phyloP scores from a whole-genome alignment of 2,113 vertebrate species.

The Entosphenus tridentatus region DNA sequence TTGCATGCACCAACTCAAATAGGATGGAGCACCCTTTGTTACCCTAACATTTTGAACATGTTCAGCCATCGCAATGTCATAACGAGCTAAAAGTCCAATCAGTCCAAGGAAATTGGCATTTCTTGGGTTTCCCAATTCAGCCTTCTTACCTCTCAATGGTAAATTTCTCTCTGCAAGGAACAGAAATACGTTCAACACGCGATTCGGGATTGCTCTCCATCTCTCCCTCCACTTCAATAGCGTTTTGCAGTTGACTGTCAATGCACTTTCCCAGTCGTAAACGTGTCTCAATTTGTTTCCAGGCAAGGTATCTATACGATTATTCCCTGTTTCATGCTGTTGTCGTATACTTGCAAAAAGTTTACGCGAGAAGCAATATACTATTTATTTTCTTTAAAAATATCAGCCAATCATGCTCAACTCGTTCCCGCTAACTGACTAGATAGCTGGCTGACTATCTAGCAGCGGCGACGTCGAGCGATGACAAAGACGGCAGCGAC shows the following conservation, averaged over 20 bases:
- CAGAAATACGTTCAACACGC: constrained; percentile 9
- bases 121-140: constrained; percentile 8
- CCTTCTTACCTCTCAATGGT: constrained; percentile 9
- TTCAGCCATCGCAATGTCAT: too few species aligned
- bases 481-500: too few species aligned
- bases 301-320: constrained; percentile 10
- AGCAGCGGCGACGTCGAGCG: too few species aligned
- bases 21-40: constrained; percentile 6
- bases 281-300: constrained; percentile 10
- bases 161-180: constrained; percentile 9
- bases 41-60: neutral
- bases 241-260: constrained; percentile 9
- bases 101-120: neutral
- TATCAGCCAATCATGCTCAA: constrained; percentile 5
- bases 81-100: too few species aligned
- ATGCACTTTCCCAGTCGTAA: constrained; percentile 7
- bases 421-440: neutral
- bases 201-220: constrained; percentile 8
- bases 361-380: constrained; percentile 8
- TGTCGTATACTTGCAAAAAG: constrained; percentile 9
- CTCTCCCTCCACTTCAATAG: constrained; percentile 6
- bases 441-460: too few species aligned
- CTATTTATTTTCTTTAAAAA: constrained; percentile 1
- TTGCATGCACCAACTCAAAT: constrained; percentile 9
- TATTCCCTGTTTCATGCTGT: constrained; percentile 9